A percentile compares a stretch with the other conserved stretches of the same genome.
Evolutionary conservation across 2,888 invertebrate species (phyloP).

Genomic region (Diabrotica balteata): DNA sequence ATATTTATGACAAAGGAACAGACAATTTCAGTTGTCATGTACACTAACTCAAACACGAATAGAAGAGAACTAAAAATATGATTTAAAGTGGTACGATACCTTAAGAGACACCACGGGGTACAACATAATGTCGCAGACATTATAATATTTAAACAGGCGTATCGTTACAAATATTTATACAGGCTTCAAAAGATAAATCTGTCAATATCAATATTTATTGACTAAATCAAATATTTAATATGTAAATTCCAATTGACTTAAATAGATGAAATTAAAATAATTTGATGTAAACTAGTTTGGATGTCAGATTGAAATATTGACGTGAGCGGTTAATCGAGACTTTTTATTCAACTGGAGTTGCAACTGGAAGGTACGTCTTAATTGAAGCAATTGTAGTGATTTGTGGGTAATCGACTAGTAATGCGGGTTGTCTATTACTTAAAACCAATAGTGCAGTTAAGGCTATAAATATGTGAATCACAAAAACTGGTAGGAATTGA

Average conservation of each 20-base stretch:
- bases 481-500: background rate
- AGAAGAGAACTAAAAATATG: slow-evolving; percentile 14
- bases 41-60: slow-evolving; percentile 9
- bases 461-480: background rate
- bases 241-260: slow-evolving; percentile 39
- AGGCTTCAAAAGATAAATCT: slow-evolving; percentile 35
- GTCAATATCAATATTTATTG: slow-evolving; percentile 40
- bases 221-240: slow-evolving; percentile 38
- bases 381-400: slow-evolving; percentile 25
- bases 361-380: slow-evolving; percentile 26
- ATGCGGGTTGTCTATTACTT: slow-evolving; percentile 19
- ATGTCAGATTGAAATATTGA: slow-evolving; percentile 21
- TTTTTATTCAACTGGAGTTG: slow-evolving; percentile 11
- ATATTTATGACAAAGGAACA: no score
- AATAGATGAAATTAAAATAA: slow-evolving; percentile 38
- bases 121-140: slow-evolving; percentile 28
- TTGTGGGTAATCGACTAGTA: slow-evolving; percentile 9
- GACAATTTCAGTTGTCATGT: no score
- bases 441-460: background rate
- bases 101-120: slow-evolving; percentile 13
- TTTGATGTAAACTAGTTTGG: slow-evolving; percentile 25
- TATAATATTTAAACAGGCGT: slow-evolving; percentile 25
- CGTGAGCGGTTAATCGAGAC: slow-evolving; percentile 21
- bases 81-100: slow-evolving; percentile 22
- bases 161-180: slow-evolving; percentile 37